phyloP scores from a whole-genome alignment of 2,113 vertebrate species.

The Gadus macrocephalus region DNA sequence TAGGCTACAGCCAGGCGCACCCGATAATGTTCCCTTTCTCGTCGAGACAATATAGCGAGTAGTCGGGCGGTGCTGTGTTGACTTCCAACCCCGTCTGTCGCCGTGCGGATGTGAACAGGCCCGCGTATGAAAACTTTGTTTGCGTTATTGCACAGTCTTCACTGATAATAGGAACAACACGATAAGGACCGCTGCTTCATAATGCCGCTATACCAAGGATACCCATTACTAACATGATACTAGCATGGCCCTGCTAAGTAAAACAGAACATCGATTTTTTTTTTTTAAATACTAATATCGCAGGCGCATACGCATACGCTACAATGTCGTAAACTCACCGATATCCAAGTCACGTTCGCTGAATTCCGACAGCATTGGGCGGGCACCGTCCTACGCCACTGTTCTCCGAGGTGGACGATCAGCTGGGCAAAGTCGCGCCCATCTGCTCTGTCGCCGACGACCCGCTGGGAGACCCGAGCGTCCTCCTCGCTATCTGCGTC shows the following conservation, averaged over 20 bases:
- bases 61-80: constrained; percentile 43
- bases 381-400: constrained; percentile 11
- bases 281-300: too few relatives aligned
- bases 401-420: neutral
- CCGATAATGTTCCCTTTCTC: constrained; percentile 40
- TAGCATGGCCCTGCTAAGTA: constrained; percentile 1
- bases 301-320: neutral
- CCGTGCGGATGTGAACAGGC: neutral
- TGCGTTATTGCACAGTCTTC: constrained; percentile 22
- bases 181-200: constrained; percentile 22
- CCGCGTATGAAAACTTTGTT: constrained; percentile 41
- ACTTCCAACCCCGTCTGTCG: neutral
- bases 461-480: constrained; percentile 40
- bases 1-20: constrained; percentile 55
- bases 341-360: constrained; percentile 29
- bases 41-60: constrained; percentile 26
- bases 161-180: neutral
- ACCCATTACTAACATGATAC: constrained; percentile 5
- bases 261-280: neutral
- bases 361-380: constrained; percentile 31
- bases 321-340: constrained; percentile 43
- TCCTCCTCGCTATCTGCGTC: constrained; percentile 53
- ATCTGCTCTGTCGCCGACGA: constrained; percentile 42
- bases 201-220: too few relatives aligned
- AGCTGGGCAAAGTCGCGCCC: constrained; percentile 36